Percentiles rank a stretch among this genome's conserved stretches.
Evolutionary conservation across 2,113 vertebrate genomes (phyloP).

Genomic region (Trinectes maculatus): DNA sequence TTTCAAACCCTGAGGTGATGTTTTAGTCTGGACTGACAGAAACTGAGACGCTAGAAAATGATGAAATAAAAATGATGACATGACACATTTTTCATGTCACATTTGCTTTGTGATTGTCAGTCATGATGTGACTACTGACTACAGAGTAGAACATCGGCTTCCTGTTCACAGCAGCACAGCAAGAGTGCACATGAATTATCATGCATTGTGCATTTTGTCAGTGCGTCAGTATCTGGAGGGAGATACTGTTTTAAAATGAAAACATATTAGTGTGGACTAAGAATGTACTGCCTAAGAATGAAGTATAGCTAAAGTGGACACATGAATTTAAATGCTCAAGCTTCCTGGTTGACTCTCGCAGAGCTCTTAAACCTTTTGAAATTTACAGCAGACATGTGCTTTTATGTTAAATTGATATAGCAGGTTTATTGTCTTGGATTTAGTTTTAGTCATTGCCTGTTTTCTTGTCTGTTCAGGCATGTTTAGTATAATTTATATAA

Average conservation of each 20-base stretch:
- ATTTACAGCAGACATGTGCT: neutral
- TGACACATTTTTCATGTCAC: too few relatives aligned
- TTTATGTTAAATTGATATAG: neutral
- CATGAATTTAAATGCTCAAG: too few relatives aligned
- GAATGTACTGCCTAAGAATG: too few relatives aligned
- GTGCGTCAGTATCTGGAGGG: too few relatives aligned
- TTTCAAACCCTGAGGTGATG: too few relatives aligned
- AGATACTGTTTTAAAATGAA: neutral
- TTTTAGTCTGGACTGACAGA: too few relatives aligned
- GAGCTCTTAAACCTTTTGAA: slow-evolving; percentile 36
- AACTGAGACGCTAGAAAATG: too few relatives aligned
- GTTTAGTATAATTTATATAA: neutral
- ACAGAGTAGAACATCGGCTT: neutral
- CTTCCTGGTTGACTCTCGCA: slow-evolving; percentile 17
- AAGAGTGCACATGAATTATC: neutral
- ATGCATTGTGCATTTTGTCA: neutral
- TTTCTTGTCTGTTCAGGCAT: slow-evolving; percentile 7
- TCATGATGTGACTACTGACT: too few relatives aligned
- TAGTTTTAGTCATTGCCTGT: slow-evolving; percentile 14
- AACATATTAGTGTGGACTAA: neutral
- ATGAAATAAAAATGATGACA: too few relatives aligned
- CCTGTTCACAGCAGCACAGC: neutral
- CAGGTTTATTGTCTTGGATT: neutral
- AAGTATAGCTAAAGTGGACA: too few relatives aligned
- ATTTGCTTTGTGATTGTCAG: too few relatives aligned